Percentiles rank a stretch among this genome's conserved stretches.
Conservation (phyloP, 2,113 vertebrate species). For the Cyanistes caeruleus region DNA sequence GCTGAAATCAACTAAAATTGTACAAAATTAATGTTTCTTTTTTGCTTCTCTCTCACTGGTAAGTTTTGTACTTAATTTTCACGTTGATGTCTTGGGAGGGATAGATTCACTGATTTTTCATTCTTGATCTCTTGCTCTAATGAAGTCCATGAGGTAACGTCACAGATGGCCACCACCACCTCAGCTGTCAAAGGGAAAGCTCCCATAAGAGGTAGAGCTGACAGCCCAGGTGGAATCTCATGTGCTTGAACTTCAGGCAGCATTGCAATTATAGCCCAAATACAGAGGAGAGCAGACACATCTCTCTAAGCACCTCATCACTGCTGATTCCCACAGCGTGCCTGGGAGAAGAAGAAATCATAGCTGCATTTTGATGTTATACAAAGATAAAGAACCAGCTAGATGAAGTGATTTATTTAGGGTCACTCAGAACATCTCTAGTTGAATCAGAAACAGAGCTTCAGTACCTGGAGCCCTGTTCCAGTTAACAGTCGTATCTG, state of each 20-base stretch:
- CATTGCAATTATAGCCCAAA: not conserved
- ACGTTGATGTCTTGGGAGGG: not conserved
- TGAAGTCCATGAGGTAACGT: not conserved
- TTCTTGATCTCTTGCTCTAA: not conserved
- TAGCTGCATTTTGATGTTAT: not conserved
- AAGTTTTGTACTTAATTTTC: not conserved
- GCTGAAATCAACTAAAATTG: not conserved
- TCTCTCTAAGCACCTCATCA: not conserved
- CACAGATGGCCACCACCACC: not conserved
- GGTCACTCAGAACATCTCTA: not conserved
- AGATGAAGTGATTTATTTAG: conserved; percentile 22
- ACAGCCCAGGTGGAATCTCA: not conserved
- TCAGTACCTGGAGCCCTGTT: not conserved
- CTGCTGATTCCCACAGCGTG: fast-evolving
- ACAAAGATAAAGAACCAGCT: not conserved
- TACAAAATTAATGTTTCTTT: not conserved
- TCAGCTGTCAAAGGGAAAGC: not conserved
- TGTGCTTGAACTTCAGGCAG: not conserved
- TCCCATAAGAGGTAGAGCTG: not conserved
- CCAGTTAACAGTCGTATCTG: not conserved
- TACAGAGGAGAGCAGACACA: not conserved
- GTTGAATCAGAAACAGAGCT: not conserved
- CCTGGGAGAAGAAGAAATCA: not conserved
- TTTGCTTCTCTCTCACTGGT: not conserved
- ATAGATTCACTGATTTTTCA: not conserved